Base-by-base conservation (phyloP, 2,113 vertebrate genomes). In the Mesitornis unicolor region DNA sequence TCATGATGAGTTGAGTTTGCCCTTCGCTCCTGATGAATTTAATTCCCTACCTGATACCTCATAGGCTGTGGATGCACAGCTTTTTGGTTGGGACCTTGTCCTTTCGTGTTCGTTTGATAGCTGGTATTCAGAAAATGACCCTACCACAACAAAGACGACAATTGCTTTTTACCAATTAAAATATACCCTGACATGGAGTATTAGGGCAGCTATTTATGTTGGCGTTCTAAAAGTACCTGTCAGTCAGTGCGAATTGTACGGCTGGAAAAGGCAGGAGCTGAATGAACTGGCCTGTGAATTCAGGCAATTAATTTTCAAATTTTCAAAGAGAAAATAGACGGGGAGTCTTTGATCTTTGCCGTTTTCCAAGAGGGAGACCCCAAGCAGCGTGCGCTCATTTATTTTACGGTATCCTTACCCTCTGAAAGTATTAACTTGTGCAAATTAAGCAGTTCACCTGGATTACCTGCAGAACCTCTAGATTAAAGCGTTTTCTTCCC, bases 231-330 rank as follows among this genome's bases (percentile, higher is more conserved):
- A 95, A 94, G 80, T 89, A 80, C 82, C 77, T 96, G 94, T 94
- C 96, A 95, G 69, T 97, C 93, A 97, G 94, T 93, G 96, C 69
- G 97, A 96, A 97, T 95, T 61, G 79, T 85, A 50, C 56, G 70
- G 91, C 84, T 87, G 79, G 47, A 91, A 89, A 91, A 96, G 75
- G 51, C 53, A 93, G 57, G 40, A 87, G 63, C 88, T 89, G 87
- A 93, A 97, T 88, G 94, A 95, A 92, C 81, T 75, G 64, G 17
- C 86, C 38, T 45, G 64, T 82, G 93, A 92, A 97, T 93, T 77
- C 92, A 94, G 90, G 90, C 96, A 97, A 97, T 97, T 97, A 97
- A 96, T 96, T 96, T 95, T 92, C 71, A 94, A 78, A 77, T 95
- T 73, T 94, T 95, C 85, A 50, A 77, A 91, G 75, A 71, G 60